Conservation (phyloP, 2,888 invertebrate genomes). For the Lysandra coridon region DNA sequence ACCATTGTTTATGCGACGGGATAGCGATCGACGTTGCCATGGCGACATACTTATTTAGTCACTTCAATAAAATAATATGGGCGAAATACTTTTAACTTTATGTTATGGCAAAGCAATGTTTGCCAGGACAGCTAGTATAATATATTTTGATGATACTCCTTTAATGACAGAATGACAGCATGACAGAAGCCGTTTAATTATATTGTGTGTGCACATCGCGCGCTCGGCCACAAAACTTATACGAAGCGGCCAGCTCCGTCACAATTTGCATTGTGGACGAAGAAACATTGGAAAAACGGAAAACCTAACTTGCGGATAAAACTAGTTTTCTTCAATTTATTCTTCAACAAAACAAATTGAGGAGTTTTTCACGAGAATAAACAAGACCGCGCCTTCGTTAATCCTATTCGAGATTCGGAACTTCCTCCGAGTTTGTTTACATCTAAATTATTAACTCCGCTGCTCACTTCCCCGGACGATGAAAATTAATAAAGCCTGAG, state of each 20-base stretch:
- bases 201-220: too few relatives aligned
- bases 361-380: conserved; percentile 5
- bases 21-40: too few relatives aligned
- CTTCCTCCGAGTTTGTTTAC: conserved; percentile 21
- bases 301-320: neutral
- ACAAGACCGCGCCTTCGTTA: conserved; percentile 17
- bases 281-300: neutral
- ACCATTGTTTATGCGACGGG: too few relatives aligned
- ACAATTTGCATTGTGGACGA: neutral
- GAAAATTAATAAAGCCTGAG: conserved; percentile 24
- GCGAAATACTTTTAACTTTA: too few relatives aligned
- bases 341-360: neutral
- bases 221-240: too few relatives aligned
- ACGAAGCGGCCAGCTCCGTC: neutral
- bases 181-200: too few relatives aligned
- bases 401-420: conserved; percentile 16
- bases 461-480: conserved; percentile 8
- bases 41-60: too few relatives aligned
- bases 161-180: too few relatives aligned
- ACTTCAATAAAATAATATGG: too few relatives aligned
- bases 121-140: too few relatives aligned
- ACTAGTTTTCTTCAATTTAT: conserved; percentile 8
- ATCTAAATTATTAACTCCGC: conserved; percentile 24
- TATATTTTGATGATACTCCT: too few relatives aligned
- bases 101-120: too few relatives aligned